These are phyloP conservation scores for Forbesichthys papilliferus DNA, from an alignment of 2,113 vertebrate genomes.

Conservation along the genomic window DNA sequence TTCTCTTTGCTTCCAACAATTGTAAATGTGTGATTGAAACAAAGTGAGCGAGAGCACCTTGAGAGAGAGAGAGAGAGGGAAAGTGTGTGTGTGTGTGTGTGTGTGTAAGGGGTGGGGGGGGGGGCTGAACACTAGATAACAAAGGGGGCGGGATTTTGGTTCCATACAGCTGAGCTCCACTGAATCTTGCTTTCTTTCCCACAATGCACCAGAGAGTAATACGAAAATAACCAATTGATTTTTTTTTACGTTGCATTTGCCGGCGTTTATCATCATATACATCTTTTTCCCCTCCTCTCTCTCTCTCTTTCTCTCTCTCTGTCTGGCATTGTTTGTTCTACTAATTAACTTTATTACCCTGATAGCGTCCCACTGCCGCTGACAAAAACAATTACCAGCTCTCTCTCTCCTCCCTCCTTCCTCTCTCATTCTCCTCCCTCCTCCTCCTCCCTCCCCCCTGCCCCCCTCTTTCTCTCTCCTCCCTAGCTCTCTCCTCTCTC, in stretches of 20 bases:
- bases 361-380: constrained; percentile 99
- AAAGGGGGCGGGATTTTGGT: constrained; percentile 47
- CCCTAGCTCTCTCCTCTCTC: not conserved
- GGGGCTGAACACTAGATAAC: constrained; percentile 34
- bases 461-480: not conserved
- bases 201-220: constrained; percentile 48
- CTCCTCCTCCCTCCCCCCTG: constrained; percentile 31
- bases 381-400: constrained; percentile 97
- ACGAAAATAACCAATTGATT: constrained; percentile 73
- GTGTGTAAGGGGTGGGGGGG: no score
- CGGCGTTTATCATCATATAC: constrained; percentile 49
- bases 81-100: not conserved
- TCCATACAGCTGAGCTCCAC: constrained; percentile 40
- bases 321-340: constrained; percentile 91
- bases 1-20: constrained; percentile 3
- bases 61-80: not conserved
- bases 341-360: constrained; percentile 99
- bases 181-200: constrained; percentile 49
- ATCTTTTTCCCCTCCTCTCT: constrained; percentile 37
- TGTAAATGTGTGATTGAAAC: constrained; percentile 4
- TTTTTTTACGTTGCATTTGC: constrained; percentile 64
- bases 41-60: constrained; percentile 17
- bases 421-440: constrained; percentile 8
- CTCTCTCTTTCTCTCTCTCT: constrained; percentile 9
- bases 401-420: constrained; percentile 74